Evolutionary conservation across 2,113 vertebrate genomes (phyloP).

Genomic region (Rhynchomys soricoides): DNA sequence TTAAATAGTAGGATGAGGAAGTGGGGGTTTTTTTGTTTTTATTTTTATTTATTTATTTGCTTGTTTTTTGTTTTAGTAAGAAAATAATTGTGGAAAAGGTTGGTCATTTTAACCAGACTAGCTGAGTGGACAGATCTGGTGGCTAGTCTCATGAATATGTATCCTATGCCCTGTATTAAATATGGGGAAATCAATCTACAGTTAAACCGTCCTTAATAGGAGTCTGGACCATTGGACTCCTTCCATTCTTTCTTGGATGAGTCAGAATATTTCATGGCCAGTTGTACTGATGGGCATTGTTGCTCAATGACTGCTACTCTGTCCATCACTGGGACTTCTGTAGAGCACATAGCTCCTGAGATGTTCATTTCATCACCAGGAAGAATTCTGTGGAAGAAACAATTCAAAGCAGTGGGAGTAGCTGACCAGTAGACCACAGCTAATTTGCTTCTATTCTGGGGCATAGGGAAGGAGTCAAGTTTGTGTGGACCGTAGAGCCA

Average conservation of each 20-base stretch:
- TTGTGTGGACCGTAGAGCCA: neutral
- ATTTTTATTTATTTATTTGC: too few species aligned
- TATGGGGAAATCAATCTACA: neutral
- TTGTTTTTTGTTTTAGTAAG: neutral
- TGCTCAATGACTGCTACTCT: neutral
- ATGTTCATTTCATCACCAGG: neutral
- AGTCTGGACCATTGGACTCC: neutral
- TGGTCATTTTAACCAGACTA: neutral
- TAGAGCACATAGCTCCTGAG: neutral
- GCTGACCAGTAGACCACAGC: neutral
- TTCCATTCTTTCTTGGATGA: neutral
- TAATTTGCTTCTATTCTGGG: neutral
- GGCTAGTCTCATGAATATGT: neutral
- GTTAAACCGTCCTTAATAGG: neutral
- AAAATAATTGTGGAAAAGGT: slow-evolving; percentile 1
- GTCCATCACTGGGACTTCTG: neutral
- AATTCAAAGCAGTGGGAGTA: neutral
- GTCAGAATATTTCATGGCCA: neutral
- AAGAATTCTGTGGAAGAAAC: neutral
- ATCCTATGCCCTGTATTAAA: neutral
- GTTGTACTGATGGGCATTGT: neutral
- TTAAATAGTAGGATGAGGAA: neutral
- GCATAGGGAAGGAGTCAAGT: neutral
- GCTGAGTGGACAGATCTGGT: neutral
- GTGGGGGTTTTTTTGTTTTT: too few species aligned